Evolutionary conservation across 1,140 invertebrate genomes (phyloP), one percentile per base, ranked within the genome.

Genomic region (Rhopalosiphum maidis): DNA sequence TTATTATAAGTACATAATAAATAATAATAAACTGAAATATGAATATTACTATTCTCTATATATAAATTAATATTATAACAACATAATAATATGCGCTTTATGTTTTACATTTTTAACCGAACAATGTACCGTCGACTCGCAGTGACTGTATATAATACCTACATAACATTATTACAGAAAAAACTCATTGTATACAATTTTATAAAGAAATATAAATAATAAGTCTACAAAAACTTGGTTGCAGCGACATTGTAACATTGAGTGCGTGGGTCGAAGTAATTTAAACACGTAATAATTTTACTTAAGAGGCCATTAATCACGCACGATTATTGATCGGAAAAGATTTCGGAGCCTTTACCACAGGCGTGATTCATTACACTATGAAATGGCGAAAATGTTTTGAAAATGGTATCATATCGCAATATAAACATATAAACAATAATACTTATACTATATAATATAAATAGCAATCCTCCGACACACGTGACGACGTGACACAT

Each of bases 171-270:
- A 86, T 48, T 48, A 48, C 37, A 30, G 46, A 87, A 46, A 18
- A 87, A 48, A 87, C 18, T 48, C 86, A 87, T 48, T 87, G 86
- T 48, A 35, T 87, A 87, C 30, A 22, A 48, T 87, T 48, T 87
- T n/a, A 87, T 48, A 87, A 87, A 15, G 46, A 87, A 87, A 51
- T 46, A 87, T 46, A 87, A 46, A 87, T 46, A 87, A 87, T 87
- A 87, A 46, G 85, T 87, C 18, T 30, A 87, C 46, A 87, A 48
- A 87, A 35, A 87, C 86, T 87, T 22, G 8, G 43, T 18, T 30
- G 43, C n/a, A 22, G 18, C 48, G 43, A 87, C 46, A 87, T 48
- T 22, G 48, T 87, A 87, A 48, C 48, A 46, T 51, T 48, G 30
- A 48, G n/a, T 30, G 18, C 21, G 43, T 87, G 41, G 85, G 85